phyloP scores from a whole-genome alignment of 2,797 vertebrate genomes.

The Catostomus latipinnis region DNA sequence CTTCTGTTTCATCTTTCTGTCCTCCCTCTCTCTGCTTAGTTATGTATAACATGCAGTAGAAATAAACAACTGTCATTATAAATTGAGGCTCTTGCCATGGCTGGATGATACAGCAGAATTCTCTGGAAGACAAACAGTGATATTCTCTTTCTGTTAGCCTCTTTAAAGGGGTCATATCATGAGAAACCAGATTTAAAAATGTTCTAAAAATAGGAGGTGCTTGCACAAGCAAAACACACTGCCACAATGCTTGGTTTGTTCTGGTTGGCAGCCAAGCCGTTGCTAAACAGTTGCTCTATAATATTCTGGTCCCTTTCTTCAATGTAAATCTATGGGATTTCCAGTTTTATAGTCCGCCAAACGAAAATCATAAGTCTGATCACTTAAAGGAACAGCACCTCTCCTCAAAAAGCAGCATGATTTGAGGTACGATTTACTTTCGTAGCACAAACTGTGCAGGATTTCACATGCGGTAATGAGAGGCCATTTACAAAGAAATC shows the following conservation, averaged over 20 bases:
- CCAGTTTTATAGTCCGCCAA: too few species aligned
- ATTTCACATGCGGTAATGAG: too few species aligned
- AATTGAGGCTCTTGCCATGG: not conserved
- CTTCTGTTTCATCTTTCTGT: not conserved
- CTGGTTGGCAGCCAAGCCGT: too few species aligned
- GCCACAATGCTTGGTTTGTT: not conserved
- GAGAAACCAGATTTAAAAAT: slow-evolving; percentile 27
- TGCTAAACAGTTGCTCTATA: too few species aligned
- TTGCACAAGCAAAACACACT: slow-evolving; percentile 3
- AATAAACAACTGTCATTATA: slow-evolving; percentile 6
- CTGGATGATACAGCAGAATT: slow-evolving; percentile 6
- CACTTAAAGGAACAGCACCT: too few species aligned
- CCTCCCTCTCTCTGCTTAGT: slow-evolving; percentile 1
- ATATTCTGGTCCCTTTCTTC: too few species aligned
- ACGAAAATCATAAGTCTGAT: too few species aligned
- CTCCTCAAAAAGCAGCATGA: too few species aligned
- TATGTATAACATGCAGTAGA: not conserved
- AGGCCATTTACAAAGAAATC: too few species aligned
- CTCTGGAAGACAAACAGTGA: not conserved
- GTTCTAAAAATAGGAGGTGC: not conserved
- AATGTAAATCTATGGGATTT: too few species aligned
- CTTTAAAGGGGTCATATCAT: not conserved
- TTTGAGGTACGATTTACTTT: too few species aligned
- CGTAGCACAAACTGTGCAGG: too few species aligned
- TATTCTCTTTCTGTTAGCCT: not conserved